phyloP scores from a whole-genome alignment of 1,140 invertebrate genomes.

The Eriosoma lanigerum region DNA sequence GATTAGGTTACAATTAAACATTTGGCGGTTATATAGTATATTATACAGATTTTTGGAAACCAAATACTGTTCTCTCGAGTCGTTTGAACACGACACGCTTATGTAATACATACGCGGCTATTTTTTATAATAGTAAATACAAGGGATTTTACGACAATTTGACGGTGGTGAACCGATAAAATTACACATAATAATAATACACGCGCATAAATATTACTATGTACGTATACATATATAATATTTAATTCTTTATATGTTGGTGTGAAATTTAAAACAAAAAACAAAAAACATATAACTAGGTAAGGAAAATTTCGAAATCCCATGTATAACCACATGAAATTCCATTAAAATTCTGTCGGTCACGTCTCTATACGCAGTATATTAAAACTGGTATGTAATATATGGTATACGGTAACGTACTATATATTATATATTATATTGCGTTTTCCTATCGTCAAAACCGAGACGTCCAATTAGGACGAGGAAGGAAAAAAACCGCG shows the following conservation, averaged over 20 bases:
- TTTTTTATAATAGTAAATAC: neutral
- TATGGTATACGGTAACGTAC: too few relatives aligned
- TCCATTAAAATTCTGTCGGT: slow-evolving; percentile 10
- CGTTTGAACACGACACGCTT: too few relatives aligned
- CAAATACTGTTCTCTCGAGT: neutral
- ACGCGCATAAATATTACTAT: too few relatives aligned
- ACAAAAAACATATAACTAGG: neutral
- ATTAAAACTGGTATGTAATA: too few relatives aligned
- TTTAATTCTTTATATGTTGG: neutral
- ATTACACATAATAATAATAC: too few relatives aligned
- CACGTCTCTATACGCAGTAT: neutral
- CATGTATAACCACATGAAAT: neutral
- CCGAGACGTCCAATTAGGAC: slow-evolving; percentile 29
- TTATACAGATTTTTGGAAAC: neutral
- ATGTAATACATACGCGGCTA: neutral
- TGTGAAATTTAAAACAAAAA: slow-evolving; percentile 14
- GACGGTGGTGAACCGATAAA: neutral
- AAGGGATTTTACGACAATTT: neutral
- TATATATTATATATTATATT: too few relatives aligned
- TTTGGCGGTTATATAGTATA: neutral
- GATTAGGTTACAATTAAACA: neutral
- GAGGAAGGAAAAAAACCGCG: neutral
- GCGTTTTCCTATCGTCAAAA: neutral
- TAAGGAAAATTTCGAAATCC: neutral
- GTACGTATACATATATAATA: neutral